phyloP scores from a whole-genome alignment of 2,113 vertebrate species.

The Rhinolophus sinicus region DNA sequence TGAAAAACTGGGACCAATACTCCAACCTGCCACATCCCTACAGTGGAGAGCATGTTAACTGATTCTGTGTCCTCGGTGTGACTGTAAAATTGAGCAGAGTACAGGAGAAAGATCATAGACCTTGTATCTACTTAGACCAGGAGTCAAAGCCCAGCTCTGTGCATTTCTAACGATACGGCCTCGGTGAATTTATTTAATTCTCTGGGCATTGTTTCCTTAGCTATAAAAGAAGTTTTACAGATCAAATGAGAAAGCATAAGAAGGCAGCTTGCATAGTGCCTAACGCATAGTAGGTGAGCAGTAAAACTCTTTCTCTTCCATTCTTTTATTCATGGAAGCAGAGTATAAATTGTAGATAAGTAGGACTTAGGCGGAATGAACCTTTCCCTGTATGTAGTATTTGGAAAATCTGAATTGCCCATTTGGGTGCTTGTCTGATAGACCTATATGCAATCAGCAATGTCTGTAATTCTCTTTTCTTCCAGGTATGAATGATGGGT shows the following conservation, averaged over 20 bases:
- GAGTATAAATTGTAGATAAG: neutral
- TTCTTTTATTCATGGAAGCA: neutral
- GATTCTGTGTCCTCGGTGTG: neutral
- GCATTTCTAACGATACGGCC: neutral
- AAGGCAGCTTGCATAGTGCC: neutral
- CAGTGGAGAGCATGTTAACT: neutral
- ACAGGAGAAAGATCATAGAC: neutral
- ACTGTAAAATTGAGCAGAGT: neutral
- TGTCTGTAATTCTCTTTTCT: neutral
- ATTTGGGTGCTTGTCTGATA: neutral
- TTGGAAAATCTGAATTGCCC: neutral
- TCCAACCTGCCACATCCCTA: neutral
- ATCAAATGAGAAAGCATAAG: neutral
- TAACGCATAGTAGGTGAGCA: neutral
- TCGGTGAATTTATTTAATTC: neutral
- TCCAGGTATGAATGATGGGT: neutral
- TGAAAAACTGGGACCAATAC: neutral
- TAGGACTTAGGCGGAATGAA: rapidly evolving
- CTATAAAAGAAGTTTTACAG: neutral
- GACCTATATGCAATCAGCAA: neutral
- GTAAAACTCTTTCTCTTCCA: neutral
- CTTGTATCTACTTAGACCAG: neutral
- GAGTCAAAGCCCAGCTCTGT: neutral
- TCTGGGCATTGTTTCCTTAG: neutral
- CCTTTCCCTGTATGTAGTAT: rapidly evolving